These are phyloP conservation scores for Pogonocichla stellata DNA, from an alignment of 2,113 vertebrate genomes.

Conservation along the genomic window DNA sequence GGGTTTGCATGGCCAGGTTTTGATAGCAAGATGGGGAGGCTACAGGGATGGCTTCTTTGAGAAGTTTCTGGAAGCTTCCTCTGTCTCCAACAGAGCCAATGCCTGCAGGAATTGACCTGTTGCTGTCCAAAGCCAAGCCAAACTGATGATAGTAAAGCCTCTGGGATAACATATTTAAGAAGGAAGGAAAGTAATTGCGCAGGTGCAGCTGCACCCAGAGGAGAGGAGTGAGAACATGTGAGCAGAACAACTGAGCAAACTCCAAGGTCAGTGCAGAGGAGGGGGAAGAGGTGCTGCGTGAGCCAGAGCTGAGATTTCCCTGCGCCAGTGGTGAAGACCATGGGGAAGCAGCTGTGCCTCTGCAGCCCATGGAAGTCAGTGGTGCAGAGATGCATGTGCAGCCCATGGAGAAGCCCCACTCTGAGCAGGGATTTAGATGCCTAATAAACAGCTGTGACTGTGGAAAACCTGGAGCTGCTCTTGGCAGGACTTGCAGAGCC, in stretches of 20 bases:
- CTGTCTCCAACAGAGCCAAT: neutral
- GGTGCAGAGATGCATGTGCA: too few species aligned
- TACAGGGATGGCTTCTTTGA: neutral
- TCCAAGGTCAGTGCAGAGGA: too few species aligned
- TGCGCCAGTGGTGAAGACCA: rapidly evolving
- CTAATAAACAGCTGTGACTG: neutral
- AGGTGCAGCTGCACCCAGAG: neutral
- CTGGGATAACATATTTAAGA: neutral
- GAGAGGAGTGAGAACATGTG: neutral
- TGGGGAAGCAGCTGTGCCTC: neutral
- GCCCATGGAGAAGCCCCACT: neutral
- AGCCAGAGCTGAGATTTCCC: neutral
- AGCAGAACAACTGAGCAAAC: neutral
- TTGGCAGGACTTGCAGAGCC: neutral
- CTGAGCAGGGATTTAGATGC: neutral
- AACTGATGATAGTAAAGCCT: neutral
- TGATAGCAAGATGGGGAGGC: neutral
- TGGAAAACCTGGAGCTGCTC: neutral
- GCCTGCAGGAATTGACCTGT: neutral
- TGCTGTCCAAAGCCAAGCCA: neutral
- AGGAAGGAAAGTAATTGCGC: rapidly evolving
- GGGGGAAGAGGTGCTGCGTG: too few species aligned
- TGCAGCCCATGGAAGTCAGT: neutral
- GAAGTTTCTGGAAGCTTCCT: neutral
- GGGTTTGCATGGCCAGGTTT: neutral